Conservation (phyloP, 2,113 vertebrate genomes). For the Ceratotherium simum region DNA sequence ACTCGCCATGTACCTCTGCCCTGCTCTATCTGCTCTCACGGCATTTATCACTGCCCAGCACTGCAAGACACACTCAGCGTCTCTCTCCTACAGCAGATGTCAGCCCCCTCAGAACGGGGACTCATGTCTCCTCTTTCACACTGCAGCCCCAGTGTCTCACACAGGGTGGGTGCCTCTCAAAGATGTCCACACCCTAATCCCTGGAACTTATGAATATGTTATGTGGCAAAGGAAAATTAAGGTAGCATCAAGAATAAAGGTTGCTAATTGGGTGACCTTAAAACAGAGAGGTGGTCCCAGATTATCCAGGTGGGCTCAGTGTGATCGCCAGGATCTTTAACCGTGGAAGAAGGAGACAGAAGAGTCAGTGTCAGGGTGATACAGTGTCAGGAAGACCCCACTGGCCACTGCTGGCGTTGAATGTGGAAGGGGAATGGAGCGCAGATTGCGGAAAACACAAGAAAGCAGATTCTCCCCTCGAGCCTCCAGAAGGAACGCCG, state of each 20-base stretch:
- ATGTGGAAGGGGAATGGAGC: accelerated
- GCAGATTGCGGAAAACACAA: not conserved
- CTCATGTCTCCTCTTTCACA: not conserved
- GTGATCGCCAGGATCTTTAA: not conserved
- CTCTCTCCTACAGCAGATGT: not conserved
- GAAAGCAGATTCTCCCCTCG: not conserved
- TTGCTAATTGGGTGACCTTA: not conserved
- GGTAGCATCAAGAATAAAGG: not conserved
- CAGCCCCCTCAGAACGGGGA: not conserved
- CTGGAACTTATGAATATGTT: not conserved
- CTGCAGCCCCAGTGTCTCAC: not conserved
- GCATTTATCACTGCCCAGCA: not conserved
- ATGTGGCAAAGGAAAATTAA: not conserved
- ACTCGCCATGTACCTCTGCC: no score
- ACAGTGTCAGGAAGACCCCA: accelerated
- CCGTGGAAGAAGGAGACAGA: not conserved
- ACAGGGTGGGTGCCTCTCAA: not conserved
- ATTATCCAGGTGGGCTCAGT: not conserved
- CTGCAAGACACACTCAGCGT: accelerated
- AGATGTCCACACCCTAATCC: not conserved
- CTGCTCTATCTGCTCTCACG: not conserved
- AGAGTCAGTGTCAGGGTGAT: not conserved
- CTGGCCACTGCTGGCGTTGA: not conserved
- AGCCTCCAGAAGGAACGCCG: not conserved
- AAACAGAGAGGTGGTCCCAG: not conserved